Percentiles rank a stretch among this genome's conserved stretches.
phyloP scores from a whole-genome alignment of 2,113 vertebrate species.

The Chlorocebus sabaeus region DNA sequence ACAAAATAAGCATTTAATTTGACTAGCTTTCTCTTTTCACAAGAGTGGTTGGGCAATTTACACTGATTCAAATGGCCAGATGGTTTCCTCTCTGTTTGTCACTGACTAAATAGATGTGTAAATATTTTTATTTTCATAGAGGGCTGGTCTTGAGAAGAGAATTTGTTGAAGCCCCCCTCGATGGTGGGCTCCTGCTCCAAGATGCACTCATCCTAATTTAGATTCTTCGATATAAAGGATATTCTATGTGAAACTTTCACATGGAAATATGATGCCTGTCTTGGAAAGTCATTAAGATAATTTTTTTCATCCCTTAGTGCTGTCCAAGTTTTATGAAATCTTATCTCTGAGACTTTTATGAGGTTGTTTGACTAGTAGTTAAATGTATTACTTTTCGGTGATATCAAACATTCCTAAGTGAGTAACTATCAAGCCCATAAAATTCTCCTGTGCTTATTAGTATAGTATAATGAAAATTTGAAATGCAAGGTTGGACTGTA shows the following conservation, averaged over 20 bases:
- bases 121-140: slow-evolving; percentile 73
- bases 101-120: slow-evolving; percentile 73
- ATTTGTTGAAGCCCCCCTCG: slow-evolving; percentile 43
- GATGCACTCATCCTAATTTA: slow-evolving; percentile 49
- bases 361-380: slow-evolving; percentile 70
- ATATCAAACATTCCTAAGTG: slow-evolving; percentile 64
- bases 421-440: slow-evolving; percentile 66
- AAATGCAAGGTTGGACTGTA: slow-evolving; percentile 46
- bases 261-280: slow-evolving; percentile 60
- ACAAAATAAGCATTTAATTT: slow-evolving; percentile 75
- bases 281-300: slow-evolving; percentile 73
- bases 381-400: slow-evolving; percentile 63
- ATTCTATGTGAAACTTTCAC: slow-evolving; percentile 54
- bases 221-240: slow-evolving; percentile 35
- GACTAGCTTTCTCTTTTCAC: slow-evolving; percentile 70
- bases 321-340: slow-evolving; percentile 75
- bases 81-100: slow-evolving; percentile 63
- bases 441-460: slow-evolving; percentile 70
- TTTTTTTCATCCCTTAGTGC: slow-evolving; percentile 34
- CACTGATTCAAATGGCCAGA: slow-evolving; percentile 73
- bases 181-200: slow-evolving; percentile 34
- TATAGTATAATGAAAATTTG: slow-evolving; percentile 70
- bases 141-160: slow-evolving; percentile 49
- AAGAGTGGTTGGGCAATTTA: slow-evolving; percentile 64
- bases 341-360: slow-evolving; percentile 75